A percentile compares a stretch with the other conserved stretches of the same genome.
These are phyloP conservation scores for Sesia bembeciformis DNA, from an alignment of 2,888 invertebrate genomes.

Conservation along the genomic window DNA sequence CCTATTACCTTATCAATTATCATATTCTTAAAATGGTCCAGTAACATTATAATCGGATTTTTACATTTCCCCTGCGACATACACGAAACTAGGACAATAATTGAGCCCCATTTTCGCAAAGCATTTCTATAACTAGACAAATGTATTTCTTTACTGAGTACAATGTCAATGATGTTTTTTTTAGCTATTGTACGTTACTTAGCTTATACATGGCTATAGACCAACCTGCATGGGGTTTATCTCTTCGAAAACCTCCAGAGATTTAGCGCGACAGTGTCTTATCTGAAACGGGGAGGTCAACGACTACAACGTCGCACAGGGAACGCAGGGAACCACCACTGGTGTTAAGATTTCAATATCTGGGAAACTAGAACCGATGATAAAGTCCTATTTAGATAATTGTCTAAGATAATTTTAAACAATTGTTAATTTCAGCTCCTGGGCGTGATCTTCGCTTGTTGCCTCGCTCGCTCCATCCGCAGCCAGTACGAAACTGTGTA, in stretches of 20 bases:
- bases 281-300: constrained; percentile 45
- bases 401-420: background rate
- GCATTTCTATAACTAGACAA: no score
- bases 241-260: constrained; percentile 59
- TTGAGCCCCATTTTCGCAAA: no score
- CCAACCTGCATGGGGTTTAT: constrained; percentile 54
- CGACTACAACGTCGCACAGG: no score
- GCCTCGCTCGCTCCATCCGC: constrained; percentile 92
- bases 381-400: background rate
- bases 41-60: no score
- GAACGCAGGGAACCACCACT: no score
- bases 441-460: constrained; percentile 94
- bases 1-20: no score
- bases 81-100: no score
- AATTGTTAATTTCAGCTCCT: constrained; percentile 76
- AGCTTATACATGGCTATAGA: constrained; percentile 8
- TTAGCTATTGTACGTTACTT: no score
- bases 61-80: no score
- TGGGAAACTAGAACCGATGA: background rate
- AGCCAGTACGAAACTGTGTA: constrained; percentile 92
- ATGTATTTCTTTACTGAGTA: no score
- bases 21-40: no score
- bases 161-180: no score
- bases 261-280: constrained; percentile 46
- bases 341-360: background rate